Evolutionary conservation across 2,797 vertebrate species (phyloP).

Genomic region (Dendrocincla fuliginosa): DNA sequence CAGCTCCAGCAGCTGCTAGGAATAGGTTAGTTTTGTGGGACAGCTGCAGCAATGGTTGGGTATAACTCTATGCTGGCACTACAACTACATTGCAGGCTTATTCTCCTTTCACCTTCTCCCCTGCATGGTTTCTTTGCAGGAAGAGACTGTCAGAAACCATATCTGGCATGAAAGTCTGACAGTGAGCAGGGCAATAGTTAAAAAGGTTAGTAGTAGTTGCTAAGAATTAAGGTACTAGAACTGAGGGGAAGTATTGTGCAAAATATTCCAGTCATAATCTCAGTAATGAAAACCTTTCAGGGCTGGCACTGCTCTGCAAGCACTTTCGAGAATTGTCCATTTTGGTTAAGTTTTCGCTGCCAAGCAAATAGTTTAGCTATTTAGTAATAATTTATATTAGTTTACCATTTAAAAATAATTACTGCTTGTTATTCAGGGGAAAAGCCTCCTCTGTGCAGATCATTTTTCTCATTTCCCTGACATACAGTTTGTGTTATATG

Average conservation of each 20-base stretch:
- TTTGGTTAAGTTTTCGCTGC: constrained; percentile 1
- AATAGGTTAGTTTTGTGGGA: background rate
- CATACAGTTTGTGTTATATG: background rate
- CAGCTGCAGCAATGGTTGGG: fast-evolving
- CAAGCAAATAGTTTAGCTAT: constrained; percentile 12
- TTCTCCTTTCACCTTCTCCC: background rate
- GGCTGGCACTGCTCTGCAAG: background rate
- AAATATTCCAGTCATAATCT: constrained; percentile 20
- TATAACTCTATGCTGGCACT: fast-evolving
- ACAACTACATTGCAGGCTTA: background rate
- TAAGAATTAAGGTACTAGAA: background rate
- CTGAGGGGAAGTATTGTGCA: background rate
- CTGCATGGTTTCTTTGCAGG: background rate
- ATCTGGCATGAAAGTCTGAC: background rate
- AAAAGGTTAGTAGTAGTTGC: background rate
- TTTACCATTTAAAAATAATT: background rate
- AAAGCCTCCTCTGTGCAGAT: background rate
- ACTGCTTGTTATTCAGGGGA: background rate
- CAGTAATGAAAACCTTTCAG: constrained; percentile 3
- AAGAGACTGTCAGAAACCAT: background rate
- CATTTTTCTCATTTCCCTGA: background rate
- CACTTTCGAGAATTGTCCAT: background rate
- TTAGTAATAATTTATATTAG: background rate
- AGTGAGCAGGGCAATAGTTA: background rate
- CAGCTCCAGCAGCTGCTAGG: background rate